Evolutionary conservation across 2,113 vertebrate genomes (phyloP).

Genomic region (Scolopax mira): DNA sequence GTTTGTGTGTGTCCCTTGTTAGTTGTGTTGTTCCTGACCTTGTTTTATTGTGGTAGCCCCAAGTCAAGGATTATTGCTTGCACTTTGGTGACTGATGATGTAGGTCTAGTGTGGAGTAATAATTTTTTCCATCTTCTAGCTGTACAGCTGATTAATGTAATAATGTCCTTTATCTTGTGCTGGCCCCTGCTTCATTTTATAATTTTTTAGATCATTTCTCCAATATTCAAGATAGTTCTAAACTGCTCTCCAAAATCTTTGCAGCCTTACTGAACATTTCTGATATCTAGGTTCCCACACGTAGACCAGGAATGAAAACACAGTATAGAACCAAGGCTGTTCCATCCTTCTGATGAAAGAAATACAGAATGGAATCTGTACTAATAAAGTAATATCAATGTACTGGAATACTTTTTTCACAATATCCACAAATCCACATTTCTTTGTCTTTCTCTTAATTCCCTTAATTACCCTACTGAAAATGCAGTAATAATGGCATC

Average conservation of each 20-base stretch:
- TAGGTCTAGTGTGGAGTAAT: not conserved
- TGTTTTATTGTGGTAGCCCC: not conserved
- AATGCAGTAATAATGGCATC: not conserved
- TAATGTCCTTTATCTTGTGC: not conserved
- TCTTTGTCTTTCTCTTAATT: not conserved
- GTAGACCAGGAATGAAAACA: not conserved
- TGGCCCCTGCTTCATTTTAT: not conserved
- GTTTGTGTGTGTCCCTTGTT: not conserved
- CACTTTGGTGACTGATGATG: not conserved
- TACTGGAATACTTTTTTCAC: not conserved
- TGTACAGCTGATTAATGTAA: not conserved
- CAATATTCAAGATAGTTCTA: not conserved
- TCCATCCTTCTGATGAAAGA: not conserved
- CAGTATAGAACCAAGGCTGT: not conserved
- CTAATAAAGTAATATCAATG: not conserved
- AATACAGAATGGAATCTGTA: not conserved
- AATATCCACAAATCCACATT: not conserved
- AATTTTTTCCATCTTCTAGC: not conserved
- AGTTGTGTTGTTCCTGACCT: not conserved
- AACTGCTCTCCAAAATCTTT: not conserved
- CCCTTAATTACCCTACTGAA: not conserved
- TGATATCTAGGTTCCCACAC: not conserved
- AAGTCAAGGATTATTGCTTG: not conserved
- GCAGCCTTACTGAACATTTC: not conserved
- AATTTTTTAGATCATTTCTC: not conserved